Percentiles rank a stretch among this genome's conserved stretches.
Evolutionary conservation across 2,113 vertebrate species (phyloP).

Genomic region (Eretmodus cyanostictus): DNA sequence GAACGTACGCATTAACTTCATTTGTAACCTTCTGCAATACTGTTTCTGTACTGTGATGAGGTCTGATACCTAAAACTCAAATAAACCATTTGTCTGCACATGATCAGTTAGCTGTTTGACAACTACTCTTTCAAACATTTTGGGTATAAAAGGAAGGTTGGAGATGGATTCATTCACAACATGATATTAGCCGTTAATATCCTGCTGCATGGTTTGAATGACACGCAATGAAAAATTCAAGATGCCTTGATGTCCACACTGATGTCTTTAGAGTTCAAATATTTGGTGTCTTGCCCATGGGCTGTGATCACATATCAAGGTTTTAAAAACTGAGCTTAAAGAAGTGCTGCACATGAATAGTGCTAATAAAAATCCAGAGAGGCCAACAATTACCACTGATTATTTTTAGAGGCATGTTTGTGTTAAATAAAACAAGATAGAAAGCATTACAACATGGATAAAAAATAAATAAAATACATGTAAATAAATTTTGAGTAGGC

Average conservation of each 20-base stretch:
- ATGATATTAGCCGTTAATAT: background rate
- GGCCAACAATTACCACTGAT: background rate
- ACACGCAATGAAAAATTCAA: background rate
- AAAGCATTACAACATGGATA: background rate
- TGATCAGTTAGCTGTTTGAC: background rate
- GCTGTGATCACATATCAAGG: background rate
- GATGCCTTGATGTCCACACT: background rate
- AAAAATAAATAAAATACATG: background rate
- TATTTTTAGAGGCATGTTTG: background rate
- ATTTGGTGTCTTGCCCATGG: background rate
- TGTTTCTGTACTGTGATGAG: background rate
- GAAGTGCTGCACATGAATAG: background rate
- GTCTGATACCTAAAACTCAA: background rate
- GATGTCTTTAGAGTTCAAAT: background rate
- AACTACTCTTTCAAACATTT: background rate
- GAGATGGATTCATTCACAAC: background rate
- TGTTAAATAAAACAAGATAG: background rate
- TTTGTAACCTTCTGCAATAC: background rate
- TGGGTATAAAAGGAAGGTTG: background rate
- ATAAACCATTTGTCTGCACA: background rate
- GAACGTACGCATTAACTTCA: background rate
- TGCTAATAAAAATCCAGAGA: background rate
- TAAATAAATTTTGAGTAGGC: background rate
- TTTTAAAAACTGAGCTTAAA: background rate
- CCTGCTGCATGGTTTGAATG: background rate